Evolutionary conservation across 92 coral and sea anemone genomes (phyloP), one percentile per base, ranked within the genome.

Genomic region (Ricordea florida): DNA sequence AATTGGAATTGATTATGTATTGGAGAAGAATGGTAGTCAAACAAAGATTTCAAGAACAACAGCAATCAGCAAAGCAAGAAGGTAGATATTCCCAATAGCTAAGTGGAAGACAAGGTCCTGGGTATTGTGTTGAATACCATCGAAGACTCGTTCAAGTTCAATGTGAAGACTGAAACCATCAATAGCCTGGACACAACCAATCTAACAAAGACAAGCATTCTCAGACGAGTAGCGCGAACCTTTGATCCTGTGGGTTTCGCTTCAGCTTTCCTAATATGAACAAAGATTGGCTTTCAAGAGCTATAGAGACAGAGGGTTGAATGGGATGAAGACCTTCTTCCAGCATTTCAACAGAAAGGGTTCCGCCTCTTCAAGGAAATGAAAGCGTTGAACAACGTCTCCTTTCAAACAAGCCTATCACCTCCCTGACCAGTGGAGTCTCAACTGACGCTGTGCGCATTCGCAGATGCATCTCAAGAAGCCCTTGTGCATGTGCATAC

Each of bases 211-310:
- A 49, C 28, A 49, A 49, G 5, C 22, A 31, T 49, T 26, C 21
- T 49, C 11, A 57, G 40, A 24, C 57, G 77, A 77, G 84, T 77
- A 35, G 84, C 84, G n/a, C 33, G 66, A 24, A 70, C 66, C 34
- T 77, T 42, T 51, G 67, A 77, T 30, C 84, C 84, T 6, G 55
- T 66, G 28, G 84, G 84, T 4, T 65, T 77, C 27, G 67, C 67
- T 21, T 29, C 76, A 2, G 62, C 76, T 22, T 68, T 47, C 36
- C 76, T 68, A 20, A 52, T 68, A 16, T 46, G 67, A 48, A 63
- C 76, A 11, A 68, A 68, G 48, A 68, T 49, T 5, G 56, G 9
- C 17, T 46, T 68, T 14, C 76, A 68, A 29, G 35, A 68, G 15
- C 40, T 68, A 2, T 68, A 63, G 76, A 32, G 50, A 34, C 22